phyloP scores from a whole-genome alignment of 2,888 invertebrate species.

The Torymus auratus region DNA sequence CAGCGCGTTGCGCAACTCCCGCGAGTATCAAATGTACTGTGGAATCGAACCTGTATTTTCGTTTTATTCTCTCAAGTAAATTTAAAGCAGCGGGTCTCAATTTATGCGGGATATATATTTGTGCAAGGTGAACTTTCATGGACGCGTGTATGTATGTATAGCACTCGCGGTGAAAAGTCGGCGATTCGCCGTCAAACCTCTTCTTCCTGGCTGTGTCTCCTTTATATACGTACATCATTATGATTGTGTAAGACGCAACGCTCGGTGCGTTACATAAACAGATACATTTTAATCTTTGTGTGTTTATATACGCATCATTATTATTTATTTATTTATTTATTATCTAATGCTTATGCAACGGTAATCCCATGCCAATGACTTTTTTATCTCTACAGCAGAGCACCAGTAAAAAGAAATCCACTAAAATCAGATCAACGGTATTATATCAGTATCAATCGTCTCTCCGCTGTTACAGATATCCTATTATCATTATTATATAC shows the following conservation, averaged over 20 bases:
- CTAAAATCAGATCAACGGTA: too few species aligned
- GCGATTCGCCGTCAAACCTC: slow-evolving; percentile 2
- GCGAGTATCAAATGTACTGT: too few species aligned
- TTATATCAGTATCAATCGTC: too few species aligned
- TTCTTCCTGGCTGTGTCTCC: slow-evolving; percentile 13
- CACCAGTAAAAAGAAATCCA: not conserved
- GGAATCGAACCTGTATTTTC: too few species aligned
- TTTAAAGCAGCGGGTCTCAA: not conserved
- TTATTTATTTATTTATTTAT: slow-evolving; percentile 1
- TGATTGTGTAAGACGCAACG: slow-evolving; percentile 25
- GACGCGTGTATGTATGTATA: slow-evolving; percentile 1
- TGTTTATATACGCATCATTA: not conserved
- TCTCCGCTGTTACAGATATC: too few species aligned
- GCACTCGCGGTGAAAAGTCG: slow-evolving; percentile 30
- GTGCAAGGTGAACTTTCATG: slow-evolving; percentile 31
- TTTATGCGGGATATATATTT: not conserved
- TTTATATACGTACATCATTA: slow-evolving; percentile 4
- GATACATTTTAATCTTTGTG: not conserved
- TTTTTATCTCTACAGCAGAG: not conserved
- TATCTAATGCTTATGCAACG: not conserved
- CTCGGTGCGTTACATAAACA: slow-evolving; percentile 4
- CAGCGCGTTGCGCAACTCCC: too few species aligned
- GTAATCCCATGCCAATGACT: not conserved
- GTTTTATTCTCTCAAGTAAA: too few species aligned
- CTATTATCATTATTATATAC: too few species aligned